Conservation (phyloP, 2,113 vertebrate genomes). For the Psilopogon haemacephalus region DNA sequence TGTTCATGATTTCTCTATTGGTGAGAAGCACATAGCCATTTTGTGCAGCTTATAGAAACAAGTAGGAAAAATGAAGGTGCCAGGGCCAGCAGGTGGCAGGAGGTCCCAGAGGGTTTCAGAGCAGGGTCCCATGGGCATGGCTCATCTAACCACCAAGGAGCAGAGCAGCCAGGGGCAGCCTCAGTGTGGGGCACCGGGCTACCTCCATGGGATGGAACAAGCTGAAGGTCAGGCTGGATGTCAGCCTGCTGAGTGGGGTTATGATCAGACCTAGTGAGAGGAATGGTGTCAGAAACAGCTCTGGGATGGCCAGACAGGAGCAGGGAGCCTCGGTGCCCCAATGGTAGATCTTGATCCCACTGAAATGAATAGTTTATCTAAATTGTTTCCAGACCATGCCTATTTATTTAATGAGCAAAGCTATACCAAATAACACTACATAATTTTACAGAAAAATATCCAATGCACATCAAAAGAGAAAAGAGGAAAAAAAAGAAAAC, state of each 20-base stretch:
- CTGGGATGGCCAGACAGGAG: background rate
- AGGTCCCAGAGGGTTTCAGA: background rate
- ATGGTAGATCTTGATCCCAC: background rate
- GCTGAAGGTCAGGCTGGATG: background rate
- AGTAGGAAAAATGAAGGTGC: background rate
- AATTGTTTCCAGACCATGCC: background rate
- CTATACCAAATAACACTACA: background rate
- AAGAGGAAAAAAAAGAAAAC: no score
- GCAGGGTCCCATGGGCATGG: no score
- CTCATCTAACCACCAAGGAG: background rate
- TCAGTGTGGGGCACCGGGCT: accelerated
- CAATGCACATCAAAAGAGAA: background rate
- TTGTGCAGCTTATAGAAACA: background rate
- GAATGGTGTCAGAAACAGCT: background rate
- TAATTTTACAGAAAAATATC: background rate
- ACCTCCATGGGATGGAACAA: background rate
- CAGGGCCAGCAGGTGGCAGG: background rate
- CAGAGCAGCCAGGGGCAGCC: background rate
- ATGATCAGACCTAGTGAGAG: background rate
- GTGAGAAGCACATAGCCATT: background rate
- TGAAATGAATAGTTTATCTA: background rate
- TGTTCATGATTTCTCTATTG: accelerated
- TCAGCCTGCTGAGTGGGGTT: background rate
- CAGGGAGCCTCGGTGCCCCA: background rate
- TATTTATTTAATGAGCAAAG: background rate